These are phyloP conservation scores for Halocynthia roretzi DNA, from an alignment of 23 tunicate species.

Conservation along the genomic window DNA sequence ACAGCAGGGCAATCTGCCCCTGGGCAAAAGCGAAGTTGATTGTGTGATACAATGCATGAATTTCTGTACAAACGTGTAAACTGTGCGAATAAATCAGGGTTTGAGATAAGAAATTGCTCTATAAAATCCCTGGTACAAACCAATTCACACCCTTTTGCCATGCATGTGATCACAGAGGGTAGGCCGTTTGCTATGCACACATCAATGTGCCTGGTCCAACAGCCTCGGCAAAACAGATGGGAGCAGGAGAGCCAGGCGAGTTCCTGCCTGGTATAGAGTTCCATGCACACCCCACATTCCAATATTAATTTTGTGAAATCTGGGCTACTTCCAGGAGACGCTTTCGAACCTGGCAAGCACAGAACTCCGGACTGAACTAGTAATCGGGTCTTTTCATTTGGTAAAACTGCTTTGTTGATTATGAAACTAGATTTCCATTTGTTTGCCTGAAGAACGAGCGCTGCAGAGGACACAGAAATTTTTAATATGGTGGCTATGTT, in stretches of 20 bases:
- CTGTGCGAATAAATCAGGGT: constrained; percentile 6
- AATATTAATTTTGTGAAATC: not conserved
- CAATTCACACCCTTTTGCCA: constrained; percentile 57
- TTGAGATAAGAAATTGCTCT: constrained; percentile 25
- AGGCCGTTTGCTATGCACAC: constrained; percentile 45
- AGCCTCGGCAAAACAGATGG: constrained; percentile 66
- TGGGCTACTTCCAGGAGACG: not conserved
- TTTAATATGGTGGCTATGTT: constrained; percentile 20
- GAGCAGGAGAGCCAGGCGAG: constrained; percentile 41
- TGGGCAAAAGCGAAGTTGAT: constrained; percentile 79
- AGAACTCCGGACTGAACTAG: constrained; percentile 53
- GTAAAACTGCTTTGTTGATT: constrained; percentile 19
- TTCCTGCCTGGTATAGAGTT: not conserved
- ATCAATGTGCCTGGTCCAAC: constrained; percentile 72
- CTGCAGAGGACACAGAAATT: constrained; percentile 45
- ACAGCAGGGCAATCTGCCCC: constrained; percentile 74
- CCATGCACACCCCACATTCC: constrained; percentile 76
- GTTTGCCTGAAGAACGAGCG: constrained; percentile 44
- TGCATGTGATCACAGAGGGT: constrained; percentile 63
- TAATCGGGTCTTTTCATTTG: constrained; percentile 32
- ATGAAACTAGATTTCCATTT: constrained; percentile 76
- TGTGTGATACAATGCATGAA: constrained; percentile 47
- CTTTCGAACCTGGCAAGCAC: not conserved
- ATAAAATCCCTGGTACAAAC: constrained; percentile 60
- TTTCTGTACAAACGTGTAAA: constrained; percentile 20